These are phyloP conservation scores for Chaitophorus viminalis DNA, from an alignment of 2,888 invertebrate species.

Conservation along the genomic window DNA sequence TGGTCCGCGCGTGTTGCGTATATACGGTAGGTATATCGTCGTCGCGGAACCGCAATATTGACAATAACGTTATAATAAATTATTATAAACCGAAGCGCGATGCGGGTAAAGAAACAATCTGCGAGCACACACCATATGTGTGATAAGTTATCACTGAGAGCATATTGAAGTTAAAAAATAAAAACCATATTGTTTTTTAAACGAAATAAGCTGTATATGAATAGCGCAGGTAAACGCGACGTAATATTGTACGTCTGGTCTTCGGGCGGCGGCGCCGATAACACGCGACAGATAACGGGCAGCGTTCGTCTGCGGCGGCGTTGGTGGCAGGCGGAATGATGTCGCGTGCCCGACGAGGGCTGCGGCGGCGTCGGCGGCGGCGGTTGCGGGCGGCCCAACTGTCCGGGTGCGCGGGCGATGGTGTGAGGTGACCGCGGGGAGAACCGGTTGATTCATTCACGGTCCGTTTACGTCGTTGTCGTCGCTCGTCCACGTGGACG, in stretches of 20 bases:
- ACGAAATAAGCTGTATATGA: neutral
- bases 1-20: neutral
- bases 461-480: conserved; percentile 52
- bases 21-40: neutral
- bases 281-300: conserved; percentile 41
- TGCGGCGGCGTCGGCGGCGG: conserved; percentile 22
- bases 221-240: neutral
- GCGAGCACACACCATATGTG: too few relatives aligned
- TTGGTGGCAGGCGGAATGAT: too few relatives aligned
- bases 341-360: conserved; percentile 48
- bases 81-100: too few relatives aligned
- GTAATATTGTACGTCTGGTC: neutral
- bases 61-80: too few relatives aligned
- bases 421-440: conserved; percentile 10
- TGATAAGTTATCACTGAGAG: too few relatives aligned
- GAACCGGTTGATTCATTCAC: conserved; percentile 61
- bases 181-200: too few relatives aligned
- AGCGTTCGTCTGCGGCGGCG: conserved; percentile 14
- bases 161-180: too few relatives aligned
- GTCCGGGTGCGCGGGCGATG: neutral
- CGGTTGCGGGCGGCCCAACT: conserved; percentile 20
- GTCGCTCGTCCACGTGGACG: conserved; percentile 18
- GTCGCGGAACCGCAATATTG: too few relatives aligned
- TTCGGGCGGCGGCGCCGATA: neutral
- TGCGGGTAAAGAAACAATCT: neutral